These are phyloP conservation scores for Aegithalos caudatus DNA, from an alignment of 2,113 vertebrate genomes.

Conservation along the genomic window DNA sequence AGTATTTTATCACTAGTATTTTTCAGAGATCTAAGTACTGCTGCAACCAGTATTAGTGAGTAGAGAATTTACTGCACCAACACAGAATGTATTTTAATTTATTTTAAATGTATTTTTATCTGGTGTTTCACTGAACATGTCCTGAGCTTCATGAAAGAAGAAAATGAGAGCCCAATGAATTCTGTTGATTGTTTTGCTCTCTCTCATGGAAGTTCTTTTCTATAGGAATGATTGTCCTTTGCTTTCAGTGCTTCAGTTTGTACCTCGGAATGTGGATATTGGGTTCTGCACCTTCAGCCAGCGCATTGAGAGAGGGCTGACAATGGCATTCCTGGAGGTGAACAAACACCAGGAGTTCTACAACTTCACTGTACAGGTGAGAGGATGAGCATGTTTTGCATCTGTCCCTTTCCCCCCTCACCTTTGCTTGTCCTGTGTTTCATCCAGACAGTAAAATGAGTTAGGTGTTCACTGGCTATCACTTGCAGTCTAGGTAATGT, in stretches of 20 bases:
- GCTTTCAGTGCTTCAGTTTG: conserved; percentile 92
- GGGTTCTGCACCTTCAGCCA: conserved; percentile 90
- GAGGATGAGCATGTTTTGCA: neutral
- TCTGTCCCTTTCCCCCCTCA: neutral
- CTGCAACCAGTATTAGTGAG: neutral
- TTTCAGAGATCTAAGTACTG: neutral
- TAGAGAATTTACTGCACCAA: neutral
- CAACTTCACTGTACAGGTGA: conserved; percentile 91
- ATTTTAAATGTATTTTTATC: neutral
- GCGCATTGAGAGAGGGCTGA: conserved; percentile 86
- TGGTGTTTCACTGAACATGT: neutral
- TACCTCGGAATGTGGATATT: conserved; percentile 84
- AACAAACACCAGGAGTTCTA: conserved; percentile 75
- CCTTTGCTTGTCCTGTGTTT: neutral
- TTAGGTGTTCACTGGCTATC: neutral
- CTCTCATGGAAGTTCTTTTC: neutral
- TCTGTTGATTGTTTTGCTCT: neutral
- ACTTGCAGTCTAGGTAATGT: neutral
- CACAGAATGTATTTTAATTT: neutral
- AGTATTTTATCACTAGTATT: neutral
- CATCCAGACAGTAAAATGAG: neutral
- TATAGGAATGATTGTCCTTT: neutral
- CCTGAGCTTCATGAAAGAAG: neutral
- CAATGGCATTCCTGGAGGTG: conserved; percentile 83
- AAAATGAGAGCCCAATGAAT: neutral